Conservation (phyloP, 2,888 invertebrate genomes). For the Microplitis deprimator region DNA sequence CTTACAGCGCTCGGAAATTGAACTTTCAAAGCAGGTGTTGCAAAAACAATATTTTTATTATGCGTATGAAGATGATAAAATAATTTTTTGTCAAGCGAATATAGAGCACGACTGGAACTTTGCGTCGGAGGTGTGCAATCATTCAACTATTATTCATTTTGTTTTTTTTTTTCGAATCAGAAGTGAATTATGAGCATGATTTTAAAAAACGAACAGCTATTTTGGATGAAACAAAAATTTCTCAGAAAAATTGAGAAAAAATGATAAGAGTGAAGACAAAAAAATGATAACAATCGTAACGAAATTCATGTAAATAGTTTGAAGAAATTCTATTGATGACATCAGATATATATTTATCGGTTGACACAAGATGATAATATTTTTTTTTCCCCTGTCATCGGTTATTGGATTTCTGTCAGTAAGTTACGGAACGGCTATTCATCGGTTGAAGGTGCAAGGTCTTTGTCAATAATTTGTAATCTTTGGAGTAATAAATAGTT, state of each 20-base stretch:
- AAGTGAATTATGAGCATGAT: background rate
- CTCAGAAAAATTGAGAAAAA: background rate
- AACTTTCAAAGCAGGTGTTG: no score
- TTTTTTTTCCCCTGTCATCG: background rate
- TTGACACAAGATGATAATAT: background rate
- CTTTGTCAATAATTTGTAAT: background rate
- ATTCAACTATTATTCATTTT: background rate
- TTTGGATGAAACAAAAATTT: background rate
- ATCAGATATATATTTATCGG: background rate
- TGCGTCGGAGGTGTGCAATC: background rate
- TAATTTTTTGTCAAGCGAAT: background rate
- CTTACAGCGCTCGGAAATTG: no score
- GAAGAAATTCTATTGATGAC: background rate
- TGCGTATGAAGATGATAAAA: background rate
- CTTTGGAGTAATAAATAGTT: background rate
- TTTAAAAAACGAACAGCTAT: background rate
- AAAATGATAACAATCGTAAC: background rate
- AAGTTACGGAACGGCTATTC: background rate
- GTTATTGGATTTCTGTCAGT: slow-evolving; percentile 1
- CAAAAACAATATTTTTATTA: background rate
- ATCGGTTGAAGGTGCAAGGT: background rate
- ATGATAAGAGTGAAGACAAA: background rate
- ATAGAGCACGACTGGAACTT: background rate
- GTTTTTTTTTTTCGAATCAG: background rate
- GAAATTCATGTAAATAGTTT: background rate